Base-by-base conservation (phyloP, 2,113 vertebrate species). In the Dendrocopos noguchii region DNA sequence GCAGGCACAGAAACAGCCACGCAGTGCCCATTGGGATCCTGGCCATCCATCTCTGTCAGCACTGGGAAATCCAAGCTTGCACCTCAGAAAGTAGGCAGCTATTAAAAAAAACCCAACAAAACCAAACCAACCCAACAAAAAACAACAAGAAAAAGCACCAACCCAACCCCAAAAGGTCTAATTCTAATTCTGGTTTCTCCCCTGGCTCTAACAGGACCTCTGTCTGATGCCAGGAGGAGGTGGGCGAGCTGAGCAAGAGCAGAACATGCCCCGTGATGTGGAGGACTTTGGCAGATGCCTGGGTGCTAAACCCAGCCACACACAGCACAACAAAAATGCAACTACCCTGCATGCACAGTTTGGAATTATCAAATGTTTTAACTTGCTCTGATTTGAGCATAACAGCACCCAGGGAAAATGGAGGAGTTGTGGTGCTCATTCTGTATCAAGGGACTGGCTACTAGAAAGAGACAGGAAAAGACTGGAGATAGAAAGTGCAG, bases 181-280 rank as follows among this genome's bases (percentile, higher is more conserved):
- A 44, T 44, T 15, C 42, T 44, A 33, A 29, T n/a, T 17, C 57
- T 22, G 24, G 39, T 52, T 31, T 66, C 28, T 70, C 20, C 20
- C 31, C 16, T 0, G 1, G 34, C n/a, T 66, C 55, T 25, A 50
- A 28, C 15, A 59, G 53, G 39, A 71, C 6, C 15, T 34, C 46
- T 52, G 42, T 25, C 16, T 39, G n/a, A 72, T 0, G 1, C 13
- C 21, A 28, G 50, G 0, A 0, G 50, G 56, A 78, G 66, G 18
- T 50, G 2, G 0, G 71, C 34, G 71, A 46, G 52, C 0, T 1
- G 16, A 65, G 44, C 1, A 1, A 29, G n/a, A 88, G 71, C 28
- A 73, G 60, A 77, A 81, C 25, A 9, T 25, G 55, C 20, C 55
- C 66, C 67, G 8, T 12, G 33, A 68, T 19, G 21, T 1, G 6